Conservation (phyloP, 2,888 invertebrate species). For the Drosophila fulvimacula region DNA sequence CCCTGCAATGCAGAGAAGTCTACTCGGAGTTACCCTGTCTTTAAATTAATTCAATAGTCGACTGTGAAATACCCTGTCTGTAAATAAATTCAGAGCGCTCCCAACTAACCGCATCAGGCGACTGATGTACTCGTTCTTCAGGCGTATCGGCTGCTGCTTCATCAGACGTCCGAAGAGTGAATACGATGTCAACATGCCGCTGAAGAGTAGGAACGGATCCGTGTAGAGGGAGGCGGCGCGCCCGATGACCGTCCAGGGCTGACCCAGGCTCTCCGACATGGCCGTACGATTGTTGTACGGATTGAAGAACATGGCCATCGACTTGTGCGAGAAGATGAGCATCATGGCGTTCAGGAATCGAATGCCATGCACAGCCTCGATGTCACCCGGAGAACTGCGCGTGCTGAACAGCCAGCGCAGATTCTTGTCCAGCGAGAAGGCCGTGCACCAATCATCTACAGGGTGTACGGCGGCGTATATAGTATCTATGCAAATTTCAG, state of each 20-base stretch:
- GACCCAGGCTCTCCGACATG: conserved; percentile 88
- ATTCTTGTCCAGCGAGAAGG: conserved; percentile 88
- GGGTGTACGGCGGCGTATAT: neutral
- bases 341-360: conserved; percentile 88
- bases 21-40: neutral
- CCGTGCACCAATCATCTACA: conserved; percentile 86
- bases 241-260: conserved; percentile 89
- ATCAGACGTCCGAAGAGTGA: conserved; percentile 87
- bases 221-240: conserved; percentile 90
- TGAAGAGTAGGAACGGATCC: conserved; percentile 90
- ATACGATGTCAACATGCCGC: conserved; percentile 88
- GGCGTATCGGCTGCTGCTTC: conserved; percentile 86
- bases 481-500: neutral
- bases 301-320: conserved; percentile 89
- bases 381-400: conserved; percentile 86
- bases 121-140: conserved; percentile 88
- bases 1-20: neutral
- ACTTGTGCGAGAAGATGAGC: conserved; percentile 88
- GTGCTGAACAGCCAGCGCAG: conserved; percentile 86
- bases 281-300: conserved; percentile 88
- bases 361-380: conserved; percentile 88
- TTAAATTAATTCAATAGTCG: neutral
- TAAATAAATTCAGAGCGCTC: accelerated
- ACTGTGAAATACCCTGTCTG: neutral
- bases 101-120: conserved; percentile 86